A percentile compares a stretch with the other conserved stretches of the same genome.
phyloP scores from a whole-genome alignment of 2,797 vertebrate species.

The Coregonus suidteri region DNA sequence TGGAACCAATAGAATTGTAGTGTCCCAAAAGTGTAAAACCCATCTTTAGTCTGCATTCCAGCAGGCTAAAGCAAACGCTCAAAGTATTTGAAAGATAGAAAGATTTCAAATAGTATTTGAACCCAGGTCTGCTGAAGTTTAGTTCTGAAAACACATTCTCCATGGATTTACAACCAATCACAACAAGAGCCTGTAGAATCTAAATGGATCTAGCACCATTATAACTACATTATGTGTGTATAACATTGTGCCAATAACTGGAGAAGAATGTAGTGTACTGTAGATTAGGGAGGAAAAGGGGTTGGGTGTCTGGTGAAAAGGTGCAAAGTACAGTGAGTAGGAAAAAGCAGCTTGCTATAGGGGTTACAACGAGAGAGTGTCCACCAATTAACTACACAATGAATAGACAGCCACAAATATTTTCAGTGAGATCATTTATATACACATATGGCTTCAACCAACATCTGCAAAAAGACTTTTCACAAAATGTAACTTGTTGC shows the following conservation, averaged over 20 bases:
- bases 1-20: neutral
- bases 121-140: too few relatives aligned
- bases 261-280: neutral
- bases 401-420: slow-evolving; percentile 18
- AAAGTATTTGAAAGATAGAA: neutral
- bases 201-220: neutral
- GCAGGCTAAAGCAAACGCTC: too few relatives aligned
- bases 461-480: slow-evolving; percentile 30
- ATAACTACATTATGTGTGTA: neutral
- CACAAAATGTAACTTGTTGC: slow-evolving; percentile 23
- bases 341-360: neutral
- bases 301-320: too few relatives aligned
- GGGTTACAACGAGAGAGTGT: neutral
- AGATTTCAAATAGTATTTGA: neutral
- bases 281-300: too few relatives aligned
- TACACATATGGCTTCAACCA: slow-evolving; percentile 55
- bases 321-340: neutral
- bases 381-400: neutral
- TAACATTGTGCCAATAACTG: neutral
- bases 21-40: neutral
- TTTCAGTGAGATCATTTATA: slow-evolving; percentile 46
- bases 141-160: neutral
- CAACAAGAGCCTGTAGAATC: neutral
- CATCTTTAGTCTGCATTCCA: neutral
- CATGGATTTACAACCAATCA: neutral